Conservation (phyloP, 2,113 vertebrate species). For the Polyodon spathula region DNA sequence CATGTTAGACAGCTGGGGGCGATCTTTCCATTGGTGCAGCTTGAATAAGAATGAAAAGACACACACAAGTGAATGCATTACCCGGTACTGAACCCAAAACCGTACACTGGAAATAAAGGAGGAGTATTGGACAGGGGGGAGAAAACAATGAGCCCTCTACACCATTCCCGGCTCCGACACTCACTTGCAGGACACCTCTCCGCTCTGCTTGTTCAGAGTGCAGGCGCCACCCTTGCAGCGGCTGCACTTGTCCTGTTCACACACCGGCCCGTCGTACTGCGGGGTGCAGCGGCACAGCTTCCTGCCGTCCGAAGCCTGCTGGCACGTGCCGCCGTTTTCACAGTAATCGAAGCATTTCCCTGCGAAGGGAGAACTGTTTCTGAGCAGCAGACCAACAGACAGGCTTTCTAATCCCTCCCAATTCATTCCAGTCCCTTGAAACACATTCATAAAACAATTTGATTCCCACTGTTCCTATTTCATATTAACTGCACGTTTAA, state of each 20-base stretch:
- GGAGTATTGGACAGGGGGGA: no score
- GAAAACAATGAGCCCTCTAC: no score
- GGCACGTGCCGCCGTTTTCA: constrained; percentile 71
- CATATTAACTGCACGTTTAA: no score
- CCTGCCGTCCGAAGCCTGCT: constrained; percentile 57
- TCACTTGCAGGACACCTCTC: constrained; percentile 78
- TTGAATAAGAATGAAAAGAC: constrained; percentile 45
- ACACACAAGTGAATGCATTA: no score
- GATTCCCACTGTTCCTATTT: no score
- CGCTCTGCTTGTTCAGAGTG: constrained; percentile 41
- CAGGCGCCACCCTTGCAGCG: constrained; percentile 82
- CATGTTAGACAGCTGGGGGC: constrained; percentile 80
- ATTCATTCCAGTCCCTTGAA: no score
- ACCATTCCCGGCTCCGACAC: no score
- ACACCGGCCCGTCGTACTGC: constrained; percentile 64
- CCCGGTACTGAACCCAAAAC: no score
- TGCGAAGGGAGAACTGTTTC: constrained; percentile 26
- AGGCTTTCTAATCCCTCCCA: no score
- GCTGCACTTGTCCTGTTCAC: constrained; percentile 73
- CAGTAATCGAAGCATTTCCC: constrained; percentile 79
- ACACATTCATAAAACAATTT: no score
- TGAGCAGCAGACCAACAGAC: not conserved
- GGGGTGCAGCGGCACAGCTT: constrained; percentile 70
- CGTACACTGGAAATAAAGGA: not conserved
- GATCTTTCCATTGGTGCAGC: constrained; percentile 66